Base-by-base conservation (phyloP, 2,888 invertebrate species). In the Leptothorax acervorum region DNA sequence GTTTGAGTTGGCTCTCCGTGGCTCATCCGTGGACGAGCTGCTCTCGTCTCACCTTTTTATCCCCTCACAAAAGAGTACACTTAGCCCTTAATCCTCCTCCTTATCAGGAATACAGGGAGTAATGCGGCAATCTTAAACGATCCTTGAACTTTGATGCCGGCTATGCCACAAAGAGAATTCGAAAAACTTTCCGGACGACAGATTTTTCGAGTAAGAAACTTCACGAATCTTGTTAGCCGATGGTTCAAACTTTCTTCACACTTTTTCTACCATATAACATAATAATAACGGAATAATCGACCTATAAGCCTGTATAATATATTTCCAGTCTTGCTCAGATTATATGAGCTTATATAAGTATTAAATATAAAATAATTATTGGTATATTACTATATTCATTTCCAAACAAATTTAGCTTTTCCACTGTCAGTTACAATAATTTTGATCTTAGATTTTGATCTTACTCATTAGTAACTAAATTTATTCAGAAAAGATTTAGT, bases 1-100 rank as follows among this genome's bases (percentile, higher is more conserved):
- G 42, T 68, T 78, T 78, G 68, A 62, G 66, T 62, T 60, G 45
- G 51, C n/a, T 70, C n/a, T 31, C 45, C 35, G 57, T 18, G 35
- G n/a, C n/a, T 55, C 28, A 65, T 65, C 12, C 35, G n/a, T 53
- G 28, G 28, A 23, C 23, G 23, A 23, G 23, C 28, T 39, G 57
- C 63, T 82, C 23, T 55, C 57, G n/a, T 60, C n/a, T 68, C 35
- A 51, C 45, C 75, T 68, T 68, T 68, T 42, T 55, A 28, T 73
- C 45, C 68, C 66, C 15, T 74, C 76, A 18, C 68, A 35, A 39
- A 62, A 63, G 45, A 75, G 79, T 65, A 82, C 42, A 55, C 45
- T 83, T 51, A 76, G 53, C 48, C 66, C 62, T 79, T 76, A 86
- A 86, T 85, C 83, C 48, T 48, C 39, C 12, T 18, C 62, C 60